Evolutionary conservation across 2,113 vertebrate genomes (phyloP).

Genomic region (Ivindomyrus marchei): DNA sequence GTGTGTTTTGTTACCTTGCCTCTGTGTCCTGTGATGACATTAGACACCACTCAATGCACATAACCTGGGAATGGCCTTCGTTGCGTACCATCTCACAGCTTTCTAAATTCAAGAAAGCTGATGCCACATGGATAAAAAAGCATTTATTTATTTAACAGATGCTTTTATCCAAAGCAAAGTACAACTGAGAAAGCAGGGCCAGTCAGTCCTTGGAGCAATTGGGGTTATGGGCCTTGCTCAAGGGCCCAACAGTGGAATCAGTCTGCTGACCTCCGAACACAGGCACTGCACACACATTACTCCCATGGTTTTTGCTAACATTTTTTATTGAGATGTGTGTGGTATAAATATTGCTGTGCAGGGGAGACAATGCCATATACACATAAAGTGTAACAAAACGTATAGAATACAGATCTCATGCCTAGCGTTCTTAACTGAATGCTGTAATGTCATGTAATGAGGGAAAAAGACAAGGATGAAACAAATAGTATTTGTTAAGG

Average conservation of each 20-base stretch:
- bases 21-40: background rate
- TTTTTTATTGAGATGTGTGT: background rate
- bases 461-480: background rate
- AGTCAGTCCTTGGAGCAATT: background rate
- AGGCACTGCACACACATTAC: background rate
- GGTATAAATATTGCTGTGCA: background rate
- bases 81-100: background rate
- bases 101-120: background rate
- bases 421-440: background rate
- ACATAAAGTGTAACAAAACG: background rate
- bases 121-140: background rate
- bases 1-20: background rate
- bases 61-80: background rate
- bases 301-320: background rate
- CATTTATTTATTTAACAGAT: background rate
- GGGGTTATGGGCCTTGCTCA: background rate
- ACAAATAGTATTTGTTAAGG: background rate
- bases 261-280: background rate
- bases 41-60: background rate
- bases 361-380: background rate
- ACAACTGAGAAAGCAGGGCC: background rate
- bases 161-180: background rate
- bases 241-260: background rate
- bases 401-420: background rate
- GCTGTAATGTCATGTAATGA: background rate